A percentile compares a stretch with the other conserved stretches of the same genome.
Conservation (phyloP, 2,797 vertebrate species). For the Parauchenoglanis ngamensis region DNA sequence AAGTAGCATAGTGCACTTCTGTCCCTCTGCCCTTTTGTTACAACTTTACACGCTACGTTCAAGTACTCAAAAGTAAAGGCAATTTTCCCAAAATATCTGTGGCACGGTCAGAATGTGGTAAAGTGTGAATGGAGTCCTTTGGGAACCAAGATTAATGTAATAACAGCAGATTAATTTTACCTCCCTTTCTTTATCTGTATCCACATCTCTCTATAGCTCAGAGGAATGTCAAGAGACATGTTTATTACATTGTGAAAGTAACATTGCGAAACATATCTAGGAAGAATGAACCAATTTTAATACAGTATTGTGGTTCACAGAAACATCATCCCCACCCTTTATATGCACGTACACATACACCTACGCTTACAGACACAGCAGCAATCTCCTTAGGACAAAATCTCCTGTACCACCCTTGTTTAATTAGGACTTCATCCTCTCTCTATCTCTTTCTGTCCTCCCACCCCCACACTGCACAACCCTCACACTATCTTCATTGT, state of each 20-base stretch:
- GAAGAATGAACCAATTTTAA: not conserved
- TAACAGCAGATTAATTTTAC: constrained; percentile 45
- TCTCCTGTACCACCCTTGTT: constrained; percentile 10
- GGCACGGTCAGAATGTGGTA: constrained; percentile 42
- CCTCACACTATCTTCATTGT: constrained; percentile 14
- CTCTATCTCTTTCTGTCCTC: not conserved
- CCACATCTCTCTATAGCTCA: not conserved
- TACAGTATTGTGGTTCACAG: not conserved
- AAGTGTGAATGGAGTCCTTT: constrained; percentile 17
- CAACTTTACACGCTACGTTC: not conserved
- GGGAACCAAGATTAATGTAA: constrained; percentile 41
- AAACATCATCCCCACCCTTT: constrained; percentile 7
- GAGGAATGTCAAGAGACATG: not conserved
- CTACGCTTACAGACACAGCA: constrained; percentile 5
- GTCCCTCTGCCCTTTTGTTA: not conserved
- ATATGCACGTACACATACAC: not conserved
- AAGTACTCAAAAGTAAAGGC: constrained; percentile 28
- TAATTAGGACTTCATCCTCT: constrained; percentile 8
- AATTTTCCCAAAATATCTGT: constrained; percentile 14
- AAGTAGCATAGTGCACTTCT: not conserved
- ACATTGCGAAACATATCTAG: not conserved
- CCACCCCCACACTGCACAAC: constrained; percentile 9
- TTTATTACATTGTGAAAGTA: not conserved
- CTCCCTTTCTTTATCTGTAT: constrained; percentile 21
- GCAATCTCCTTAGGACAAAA: constrained; percentile 21